A percentile compares a stretch with the other conserved stretches of the same genome.
These are phyloP conservation scores for Parnassius apollo DNA, from an alignment of 2,888 invertebrate genomes.

Conservation along the genomic window DNA sequence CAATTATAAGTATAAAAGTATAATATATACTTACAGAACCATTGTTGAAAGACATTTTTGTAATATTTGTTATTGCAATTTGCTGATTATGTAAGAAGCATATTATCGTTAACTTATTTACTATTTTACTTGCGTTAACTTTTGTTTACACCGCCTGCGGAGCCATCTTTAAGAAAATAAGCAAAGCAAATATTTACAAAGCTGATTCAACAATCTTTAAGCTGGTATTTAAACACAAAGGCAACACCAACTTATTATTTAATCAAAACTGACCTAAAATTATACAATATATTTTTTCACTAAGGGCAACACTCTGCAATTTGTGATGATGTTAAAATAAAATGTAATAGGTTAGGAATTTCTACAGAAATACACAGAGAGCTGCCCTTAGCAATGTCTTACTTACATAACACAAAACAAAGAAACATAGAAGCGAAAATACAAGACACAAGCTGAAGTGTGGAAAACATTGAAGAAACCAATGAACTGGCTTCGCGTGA, in stretches of 20 bases:
- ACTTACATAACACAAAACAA: conserved; percentile 3
- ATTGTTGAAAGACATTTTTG: not conserved
- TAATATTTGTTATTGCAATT: not conserved
- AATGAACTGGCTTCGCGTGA: conserved; percentile 60
- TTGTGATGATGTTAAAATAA: not conserved
- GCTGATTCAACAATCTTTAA: conserved; percentile 5
- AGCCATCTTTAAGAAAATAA: conserved; percentile 5
- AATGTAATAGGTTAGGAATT: not conserved
- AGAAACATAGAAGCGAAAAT: conserved; percentile 54
- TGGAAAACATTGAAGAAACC: conserved; percentile 49
- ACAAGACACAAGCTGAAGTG: conserved; percentile 68
- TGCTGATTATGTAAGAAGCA: not conserved
- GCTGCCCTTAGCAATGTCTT: not conserved
- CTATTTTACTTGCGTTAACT: no score
- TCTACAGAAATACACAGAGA: not conserved
- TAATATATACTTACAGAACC: conserved; percentile 18
- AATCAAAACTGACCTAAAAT: not conserved
- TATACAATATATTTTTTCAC: not conserved
- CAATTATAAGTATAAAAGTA: not conserved
- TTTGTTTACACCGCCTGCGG: not conserved
- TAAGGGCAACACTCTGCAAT: conserved; percentile 1
- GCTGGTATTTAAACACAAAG: not conserved
- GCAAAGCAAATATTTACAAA: conserved; percentile 14
- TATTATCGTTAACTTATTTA: not conserved
- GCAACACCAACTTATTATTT: conserved; percentile 9